These are phyloP conservation scores for Corythoichthys haematopterus DNA, from an alignment of 2,113 vertebrate species.

Conservation along the genomic window DNA sequence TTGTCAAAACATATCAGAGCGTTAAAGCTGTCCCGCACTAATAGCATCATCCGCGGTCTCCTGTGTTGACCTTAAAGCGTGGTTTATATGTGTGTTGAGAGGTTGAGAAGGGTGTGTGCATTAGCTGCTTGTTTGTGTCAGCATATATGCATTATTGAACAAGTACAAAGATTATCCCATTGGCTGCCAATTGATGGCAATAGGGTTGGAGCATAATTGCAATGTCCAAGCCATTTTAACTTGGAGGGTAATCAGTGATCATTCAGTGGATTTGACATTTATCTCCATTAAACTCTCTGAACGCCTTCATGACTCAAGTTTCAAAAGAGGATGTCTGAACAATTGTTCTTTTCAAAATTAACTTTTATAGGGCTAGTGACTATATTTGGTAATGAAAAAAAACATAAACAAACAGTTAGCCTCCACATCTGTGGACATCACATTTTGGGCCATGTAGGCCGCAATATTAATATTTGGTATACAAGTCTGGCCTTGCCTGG, in stretches of 20 bases:
- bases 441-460: no score
- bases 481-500: no score
- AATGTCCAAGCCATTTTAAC: no score
- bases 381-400: no score
- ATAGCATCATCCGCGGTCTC: not conserved
- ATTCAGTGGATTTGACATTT: no score
- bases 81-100: constrained; percentile 7
- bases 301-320: not conserved
- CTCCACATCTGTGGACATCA: no score
- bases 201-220: no score
- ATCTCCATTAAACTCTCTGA: not conserved
- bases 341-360: not conserved
- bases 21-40: not conserved
- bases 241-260: no score
- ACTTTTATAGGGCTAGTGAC: no score
- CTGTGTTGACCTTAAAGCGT: not conserved
- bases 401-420: no score
- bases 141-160: constrained; percentile 39
- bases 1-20: not conserved
- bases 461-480: no score
- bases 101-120: constrained; percentile 13
- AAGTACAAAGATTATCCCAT: constrained; percentile 3
- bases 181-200: no score
- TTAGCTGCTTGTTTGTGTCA: constrained; percentile 29
- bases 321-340: not conserved